phyloP scores from a whole-genome alignment of 2,113 vertebrate genomes.

The Myodes glareolus region DNA sequence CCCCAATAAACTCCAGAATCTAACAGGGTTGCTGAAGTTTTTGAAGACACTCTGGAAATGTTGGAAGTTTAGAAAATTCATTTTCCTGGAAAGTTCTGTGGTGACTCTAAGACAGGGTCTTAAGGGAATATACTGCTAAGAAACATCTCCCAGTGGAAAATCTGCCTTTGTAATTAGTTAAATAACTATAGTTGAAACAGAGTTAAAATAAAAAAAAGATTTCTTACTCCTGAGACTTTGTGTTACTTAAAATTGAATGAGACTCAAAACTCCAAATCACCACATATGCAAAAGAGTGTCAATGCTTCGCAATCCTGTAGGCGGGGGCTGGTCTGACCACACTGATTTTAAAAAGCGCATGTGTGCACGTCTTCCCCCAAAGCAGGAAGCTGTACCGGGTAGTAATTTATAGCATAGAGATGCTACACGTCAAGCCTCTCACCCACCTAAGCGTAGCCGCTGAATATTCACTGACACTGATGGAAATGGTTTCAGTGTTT shows the following conservation, averaged over 20 bases:
- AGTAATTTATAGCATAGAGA: not conserved
- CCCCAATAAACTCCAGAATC: not conserved
- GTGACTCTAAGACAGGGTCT: not conserved
- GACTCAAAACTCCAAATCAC: not conserved
- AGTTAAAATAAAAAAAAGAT: not conserved
- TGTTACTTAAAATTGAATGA: constrained; percentile 2
- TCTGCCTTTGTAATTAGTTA: not conserved
- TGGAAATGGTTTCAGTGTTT: not conserved
- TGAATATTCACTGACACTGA: constrained; percentile 17
- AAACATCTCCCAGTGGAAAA: not conserved
- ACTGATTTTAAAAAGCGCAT: not conserved
- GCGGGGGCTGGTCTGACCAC: not conserved
- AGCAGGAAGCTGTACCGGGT: not conserved
- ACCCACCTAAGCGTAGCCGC: not conserved
- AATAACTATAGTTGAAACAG: not conserved
- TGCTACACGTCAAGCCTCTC: not conserved
- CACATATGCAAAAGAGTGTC: not conserved
- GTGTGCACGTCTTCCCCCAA: not conserved
- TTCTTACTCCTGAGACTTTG: not conserved
- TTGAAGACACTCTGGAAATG: not conserved
- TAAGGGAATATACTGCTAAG: not conserved
- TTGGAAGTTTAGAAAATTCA: not conserved
- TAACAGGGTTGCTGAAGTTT: not conserved
- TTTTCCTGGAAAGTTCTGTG: not conserved
- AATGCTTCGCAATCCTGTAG: not conserved